Base-by-base conservation (phyloP, 2,113 vertebrate species). In the Chaetodon trifascialis region DNA sequence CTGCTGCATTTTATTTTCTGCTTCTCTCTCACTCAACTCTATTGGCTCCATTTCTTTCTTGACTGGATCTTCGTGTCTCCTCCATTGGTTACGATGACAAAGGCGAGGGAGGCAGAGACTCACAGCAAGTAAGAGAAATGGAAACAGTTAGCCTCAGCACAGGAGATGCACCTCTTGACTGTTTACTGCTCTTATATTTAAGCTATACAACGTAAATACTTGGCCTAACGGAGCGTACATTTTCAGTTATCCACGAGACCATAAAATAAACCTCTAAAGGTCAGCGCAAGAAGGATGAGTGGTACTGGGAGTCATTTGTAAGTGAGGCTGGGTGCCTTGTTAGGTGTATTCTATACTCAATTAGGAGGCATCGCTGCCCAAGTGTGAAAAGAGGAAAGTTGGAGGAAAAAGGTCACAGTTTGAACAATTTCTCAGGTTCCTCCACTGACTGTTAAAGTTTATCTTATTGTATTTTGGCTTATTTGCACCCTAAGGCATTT, bases 211-310 rank as follows among this genome's bases (percentile, higher is more conserved):
- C 64, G 66, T 83, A 77, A 81, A 88, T 69, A 79, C 64, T 78
- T 14, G 3, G 56, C 44, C 38, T 40, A 76, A 77, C 36, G 0
- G 17, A 81, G 25, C 19, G 9, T 60, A 34, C 23, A 64, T 70
- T 36, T 30, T 36, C 2, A 49, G 25, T 60, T 0, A 0, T 34
- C n/a, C 40, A 83, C 1, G 1, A 64, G 38, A 62, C 12, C 15
- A 51, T 77, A 73, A 80, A 83, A 66, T 78, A 84, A 84, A 75
- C 73, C 66, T 83, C 55, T 69, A 79, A 82, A 87, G 73, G 82
- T 80, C 73, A 77, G 64, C 69, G 16, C 11, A 56, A 62, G 38
- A 79, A 44, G 73, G 76, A 85, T 76, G 65, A 77, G 73, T 51
- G 56, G 51, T 67, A 65, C 51, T 62, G 47, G n/a, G 69, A 79